A percentile compares a stretch with the other conserved stretches of the same genome.
Conservation (phyloP, 37 sponge, comb jelly and placozoan genomes). For the Amphimedon queenslandica region DNA sequence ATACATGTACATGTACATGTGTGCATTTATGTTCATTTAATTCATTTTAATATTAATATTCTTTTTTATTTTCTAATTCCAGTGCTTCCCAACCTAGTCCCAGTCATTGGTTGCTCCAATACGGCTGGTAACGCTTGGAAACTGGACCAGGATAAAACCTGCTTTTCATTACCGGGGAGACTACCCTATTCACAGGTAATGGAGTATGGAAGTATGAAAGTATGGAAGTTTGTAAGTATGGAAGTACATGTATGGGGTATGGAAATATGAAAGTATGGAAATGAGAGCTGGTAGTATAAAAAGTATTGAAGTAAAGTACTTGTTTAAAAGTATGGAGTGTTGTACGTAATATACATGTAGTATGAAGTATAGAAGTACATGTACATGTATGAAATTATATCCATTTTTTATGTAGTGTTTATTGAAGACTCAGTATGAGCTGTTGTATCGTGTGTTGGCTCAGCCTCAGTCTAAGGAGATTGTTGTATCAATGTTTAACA, state of each 20-base stretch:
- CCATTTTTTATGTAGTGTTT: neutral
- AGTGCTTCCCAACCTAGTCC: constrained; percentile 56
- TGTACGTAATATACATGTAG: neutral
- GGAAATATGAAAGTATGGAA: no score
- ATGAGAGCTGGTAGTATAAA: no score
- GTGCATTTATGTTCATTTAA: neutral
- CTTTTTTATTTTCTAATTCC: neutral
- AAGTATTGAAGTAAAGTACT: no score
- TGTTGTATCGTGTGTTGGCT: constrained; percentile 47
- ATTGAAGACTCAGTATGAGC: constrained; percentile 33
- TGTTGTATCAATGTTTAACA: constrained; percentile 25
- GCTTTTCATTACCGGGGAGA: constrained; percentile 51
- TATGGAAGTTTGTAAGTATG: no score
- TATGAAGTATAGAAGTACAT: neutral
- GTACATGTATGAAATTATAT: neutral
- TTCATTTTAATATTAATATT: neutral
- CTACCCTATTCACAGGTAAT: constrained; percentile 68
- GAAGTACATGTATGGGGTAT: no score
- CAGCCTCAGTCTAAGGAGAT: constrained; percentile 67
- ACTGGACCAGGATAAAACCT: constrained; percentile 38
- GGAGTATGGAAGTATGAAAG: no score
- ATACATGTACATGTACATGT: neutral
- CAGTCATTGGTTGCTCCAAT: constrained; percentile 55
- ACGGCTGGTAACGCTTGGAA: constrained; percentile 34
- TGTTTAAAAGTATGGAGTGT: neutral